These are phyloP conservation scores for Malaclemys terrapin DNA, from an alignment of 2,113 vertebrate species.

Conservation along the genomic window DNA sequence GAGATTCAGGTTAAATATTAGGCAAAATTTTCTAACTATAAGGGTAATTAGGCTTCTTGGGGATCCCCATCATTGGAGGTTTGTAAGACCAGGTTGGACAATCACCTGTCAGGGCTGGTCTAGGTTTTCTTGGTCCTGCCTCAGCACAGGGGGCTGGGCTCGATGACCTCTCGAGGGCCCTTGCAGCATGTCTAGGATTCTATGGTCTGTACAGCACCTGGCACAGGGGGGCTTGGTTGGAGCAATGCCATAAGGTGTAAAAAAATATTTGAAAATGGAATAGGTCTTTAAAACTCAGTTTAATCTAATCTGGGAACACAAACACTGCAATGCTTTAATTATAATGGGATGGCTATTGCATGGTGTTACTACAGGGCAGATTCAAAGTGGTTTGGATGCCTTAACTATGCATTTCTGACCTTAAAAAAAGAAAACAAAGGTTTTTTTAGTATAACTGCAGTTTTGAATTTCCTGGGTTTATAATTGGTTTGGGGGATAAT, in stretches of 20 bases:
- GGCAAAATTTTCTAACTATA: too few relatives aligned
- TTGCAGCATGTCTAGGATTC: too few relatives aligned
- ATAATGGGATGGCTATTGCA: not conserved
- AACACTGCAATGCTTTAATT: rapidly evolving
- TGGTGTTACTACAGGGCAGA: not conserved
- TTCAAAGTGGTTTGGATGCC: not conserved
- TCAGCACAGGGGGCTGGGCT: too few relatives aligned
- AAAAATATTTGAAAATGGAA: not conserved
- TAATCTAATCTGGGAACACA: not conserved
- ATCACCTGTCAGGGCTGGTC: too few relatives aligned
- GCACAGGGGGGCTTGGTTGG: not conserved
- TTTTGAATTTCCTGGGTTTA: not conserved
- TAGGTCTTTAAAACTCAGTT: too few relatives aligned
- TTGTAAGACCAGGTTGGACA: too few relatives aligned
- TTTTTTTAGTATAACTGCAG: not conserved
- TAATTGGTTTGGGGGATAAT: not conserved
- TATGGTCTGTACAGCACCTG: too few relatives aligned
- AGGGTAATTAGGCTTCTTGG: too few relatives aligned
- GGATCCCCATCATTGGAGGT: too few relatives aligned
- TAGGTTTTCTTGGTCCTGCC: too few relatives aligned
- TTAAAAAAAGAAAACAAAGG: not conserved
- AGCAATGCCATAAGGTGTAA: not conserved
- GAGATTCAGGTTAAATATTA: too few relatives aligned
- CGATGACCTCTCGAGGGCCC: too few relatives aligned
- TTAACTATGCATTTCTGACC: rapidly evolving